Percentiles rank a stretch among this genome's conserved stretches.
phyloP scores from a whole-genome alignment of 64 coral and sea anemone genomes.

The Dendrophyllia cribrosa region DNA sequence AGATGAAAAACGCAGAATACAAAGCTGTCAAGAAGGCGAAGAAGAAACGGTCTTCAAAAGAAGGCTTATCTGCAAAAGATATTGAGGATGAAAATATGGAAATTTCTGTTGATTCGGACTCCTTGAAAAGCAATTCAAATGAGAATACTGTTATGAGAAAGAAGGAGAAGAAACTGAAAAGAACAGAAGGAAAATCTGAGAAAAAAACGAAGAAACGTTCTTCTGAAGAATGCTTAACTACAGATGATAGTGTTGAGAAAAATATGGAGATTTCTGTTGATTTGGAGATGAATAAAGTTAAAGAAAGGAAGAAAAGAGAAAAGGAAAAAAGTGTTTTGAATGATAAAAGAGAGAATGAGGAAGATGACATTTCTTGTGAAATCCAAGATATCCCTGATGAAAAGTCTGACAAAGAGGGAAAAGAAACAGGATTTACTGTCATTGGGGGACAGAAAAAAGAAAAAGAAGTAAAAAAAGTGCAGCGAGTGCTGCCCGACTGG shows the following conservation, averaged over 20 bases:
- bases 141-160: not conserved
- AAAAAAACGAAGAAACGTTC: not conserved
- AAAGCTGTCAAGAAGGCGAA: not conserved
- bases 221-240: not conserved
- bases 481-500: conserved; percentile 88
- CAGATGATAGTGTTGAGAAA: not conserved
- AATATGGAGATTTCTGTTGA: not conserved
- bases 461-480: conserved; percentile 79
- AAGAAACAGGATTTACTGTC: conserved; percentile 82
- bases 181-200: not conserved
- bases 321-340: not conserved
- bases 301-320: conserved; percentile 13
- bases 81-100: not conserved
- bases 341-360: not conserved
- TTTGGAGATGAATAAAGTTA: not conserved
- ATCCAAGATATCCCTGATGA: not conserved
- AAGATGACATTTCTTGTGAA: not conserved
- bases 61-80: not conserved
- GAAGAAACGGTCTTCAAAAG: not conserved
- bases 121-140: too few species aligned
- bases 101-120: not conserved
- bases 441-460: conserved; percentile 80
- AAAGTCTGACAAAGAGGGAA: not conserved
- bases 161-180: not conserved
- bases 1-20: not conserved